Base-by-base conservation (phyloP, 1,140 invertebrate genomes). In the Dryas iulia region DNA sequence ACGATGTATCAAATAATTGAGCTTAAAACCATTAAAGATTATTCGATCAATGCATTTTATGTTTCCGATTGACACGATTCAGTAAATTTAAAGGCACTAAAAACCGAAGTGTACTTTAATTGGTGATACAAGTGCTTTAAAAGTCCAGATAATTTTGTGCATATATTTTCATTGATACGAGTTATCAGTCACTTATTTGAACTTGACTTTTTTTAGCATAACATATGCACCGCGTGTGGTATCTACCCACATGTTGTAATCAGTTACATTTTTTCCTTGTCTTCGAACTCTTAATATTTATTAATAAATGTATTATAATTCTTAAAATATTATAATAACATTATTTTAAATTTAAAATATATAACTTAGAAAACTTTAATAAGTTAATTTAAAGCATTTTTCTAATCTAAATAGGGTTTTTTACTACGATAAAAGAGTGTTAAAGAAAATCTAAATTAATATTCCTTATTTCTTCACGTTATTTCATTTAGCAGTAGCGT, bases 21-120 rank as follows among this genome's bases (percentile, higher is more conserved):
- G 21, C 52, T 69, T 62, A 57, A 52, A 58, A 26, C 59, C 60
- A 59, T 69, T 59, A 70, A 65, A 70, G 60, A 66, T 71, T 74
- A 66, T 71, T 66, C 69, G 66, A 77, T 77, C 66, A 64, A 76
- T 66, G 73, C 66, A 78, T 58, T 80, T 81, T 78, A 82, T 77
- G 77, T 87, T 86, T 86, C 80, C 83, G 83, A 83, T 79, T 66
- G 73, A 66, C 74, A 71, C 61, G 72, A 81, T 71, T 79, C 69
- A 69, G 74, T 78, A 63, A 78, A 75, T 62, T 62, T 61, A 61
- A 77, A 56, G 73, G 58, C 71, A 73, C 62, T 74, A 58, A 66
- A 60, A 77, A 82, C 81, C 71, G 72, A 66, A 70, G 35, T 77
- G 57, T 30, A 59, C 75, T 54, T 70, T 77, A 82, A 80, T 82